These are phyloP conservation scores for Eulemur rufifrons DNA, from an alignment of 2,113 vertebrate genomes.

Conservation along the genomic window DNA sequence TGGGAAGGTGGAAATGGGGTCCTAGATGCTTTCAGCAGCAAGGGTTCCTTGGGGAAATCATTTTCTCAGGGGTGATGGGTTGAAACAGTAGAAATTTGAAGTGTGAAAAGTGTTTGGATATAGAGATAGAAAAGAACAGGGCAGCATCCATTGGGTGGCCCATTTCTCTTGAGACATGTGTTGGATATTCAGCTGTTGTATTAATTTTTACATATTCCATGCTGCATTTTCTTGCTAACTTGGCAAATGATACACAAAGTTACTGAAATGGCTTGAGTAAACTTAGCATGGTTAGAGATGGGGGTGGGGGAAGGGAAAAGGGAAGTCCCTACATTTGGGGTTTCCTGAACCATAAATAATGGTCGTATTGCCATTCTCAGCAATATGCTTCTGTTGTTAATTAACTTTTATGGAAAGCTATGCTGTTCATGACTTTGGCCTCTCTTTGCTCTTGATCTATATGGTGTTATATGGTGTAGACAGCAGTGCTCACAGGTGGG, in stretches of 20 bases:
- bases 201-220: constrained; percentile 58
- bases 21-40: constrained; percentile 36
- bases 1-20: background rate
- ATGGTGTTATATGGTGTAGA: constrained; percentile 74
- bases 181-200: constrained; percentile 9
- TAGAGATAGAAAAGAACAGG: background rate
- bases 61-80: background rate
- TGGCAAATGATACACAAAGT: constrained; percentile 52
- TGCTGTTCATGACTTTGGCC: constrained; percentile 72
- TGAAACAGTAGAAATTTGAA: constrained; percentile 56
- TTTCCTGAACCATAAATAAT: constrained; percentile 74
- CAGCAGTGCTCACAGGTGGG: constrained; percentile 70
- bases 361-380: constrained; percentile 13
- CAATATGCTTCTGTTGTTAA: constrained; percentile 76
- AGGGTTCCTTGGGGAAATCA: background rate
- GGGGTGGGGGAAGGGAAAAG: background rate
- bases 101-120: constrained; percentile 49
- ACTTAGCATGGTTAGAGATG: background rate
- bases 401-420: constrained; percentile 80
- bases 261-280: constrained; percentile 35
- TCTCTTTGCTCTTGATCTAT: constrained; percentile 75
- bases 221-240: constrained; percentile 53
- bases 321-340: constrained; percentile 48
- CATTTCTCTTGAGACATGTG: background rate
- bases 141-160: constrained; percentile 50